These are phyloP conservation scores for Fukomys damarensis DNA, from an alignment of 2,113 vertebrate genomes.

Conservation along the genomic window DNA sequence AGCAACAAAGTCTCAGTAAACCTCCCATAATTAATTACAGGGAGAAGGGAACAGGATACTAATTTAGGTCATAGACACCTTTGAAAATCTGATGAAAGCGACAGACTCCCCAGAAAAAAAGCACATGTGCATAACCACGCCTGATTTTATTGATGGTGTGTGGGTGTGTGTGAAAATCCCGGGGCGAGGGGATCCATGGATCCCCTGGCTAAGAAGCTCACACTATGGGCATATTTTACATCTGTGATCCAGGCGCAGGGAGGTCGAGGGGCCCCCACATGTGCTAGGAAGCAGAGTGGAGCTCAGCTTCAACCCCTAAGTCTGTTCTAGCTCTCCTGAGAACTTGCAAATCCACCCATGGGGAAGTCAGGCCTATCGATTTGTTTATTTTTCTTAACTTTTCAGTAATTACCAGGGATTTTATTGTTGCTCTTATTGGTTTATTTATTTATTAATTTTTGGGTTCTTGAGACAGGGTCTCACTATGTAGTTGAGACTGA, in stretches of 20 bases:
- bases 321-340: not conserved
- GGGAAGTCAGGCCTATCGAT: not conserved
- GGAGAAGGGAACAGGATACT: constrained; percentile 44
- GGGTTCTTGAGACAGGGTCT: not conserved
- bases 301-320: not conserved
- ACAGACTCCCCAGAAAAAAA: not conserved
- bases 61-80: constrained; percentile 69
- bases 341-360: not conserved
- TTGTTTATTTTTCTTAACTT: not conserved
- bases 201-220: not conserved
- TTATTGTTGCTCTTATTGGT: not conserved
- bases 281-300: accelerated
- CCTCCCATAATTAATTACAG: constrained; percentile 72
- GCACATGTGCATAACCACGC: not conserved
- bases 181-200: not conserved
- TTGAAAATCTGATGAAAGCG: constrained; percentile 73
- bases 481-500: too few relatives aligned
- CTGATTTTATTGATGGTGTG: not conserved
- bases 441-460: not conserved
- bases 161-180: not conserved
- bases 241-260: not conserved
- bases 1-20: constrained; percentile 56
- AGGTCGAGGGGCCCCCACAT: not conserved
- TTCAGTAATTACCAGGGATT: not conserved
- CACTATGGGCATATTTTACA: not conserved